These are phyloP conservation scores for Nesospiza acunhae DNA, from an alignment of 2,113 vertebrate genomes.

Conservation along the genomic window DNA sequence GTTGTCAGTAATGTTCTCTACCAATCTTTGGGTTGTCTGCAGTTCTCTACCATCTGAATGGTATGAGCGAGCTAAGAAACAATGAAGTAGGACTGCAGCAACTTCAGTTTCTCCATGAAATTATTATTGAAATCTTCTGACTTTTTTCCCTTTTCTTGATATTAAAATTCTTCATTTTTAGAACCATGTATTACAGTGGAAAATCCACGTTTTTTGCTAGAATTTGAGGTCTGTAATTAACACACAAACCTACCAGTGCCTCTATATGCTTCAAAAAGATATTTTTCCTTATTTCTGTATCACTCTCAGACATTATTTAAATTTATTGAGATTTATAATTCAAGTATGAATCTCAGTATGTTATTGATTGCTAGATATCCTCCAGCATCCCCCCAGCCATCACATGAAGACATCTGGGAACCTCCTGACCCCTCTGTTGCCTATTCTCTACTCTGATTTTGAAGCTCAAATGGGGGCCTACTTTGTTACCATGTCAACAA, in stretches of 20 bases:
- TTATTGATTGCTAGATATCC: background rate
- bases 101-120: background rate
- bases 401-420: background rate
- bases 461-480: background rate
- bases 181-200: background rate
- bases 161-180: background rate
- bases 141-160: background rate
- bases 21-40: background rate
- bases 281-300: background rate
- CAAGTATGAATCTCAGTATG: background rate
- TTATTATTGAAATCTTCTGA: background rate
- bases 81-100: background rate
- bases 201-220: background rate
- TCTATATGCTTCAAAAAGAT: background rate
- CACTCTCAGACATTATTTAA: background rate
- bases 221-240: background rate
- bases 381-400: background rate
- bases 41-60: background rate
- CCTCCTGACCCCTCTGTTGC: background rate
- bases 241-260: background rate
- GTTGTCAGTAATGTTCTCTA: background rate
- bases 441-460: background rate
- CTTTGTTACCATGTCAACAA: background rate
- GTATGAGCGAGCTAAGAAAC: background rate
- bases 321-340: background rate